Conservation (phyloP, 2,797 vertebrate species). For the Hypotaenidia okinawae region DNA sequence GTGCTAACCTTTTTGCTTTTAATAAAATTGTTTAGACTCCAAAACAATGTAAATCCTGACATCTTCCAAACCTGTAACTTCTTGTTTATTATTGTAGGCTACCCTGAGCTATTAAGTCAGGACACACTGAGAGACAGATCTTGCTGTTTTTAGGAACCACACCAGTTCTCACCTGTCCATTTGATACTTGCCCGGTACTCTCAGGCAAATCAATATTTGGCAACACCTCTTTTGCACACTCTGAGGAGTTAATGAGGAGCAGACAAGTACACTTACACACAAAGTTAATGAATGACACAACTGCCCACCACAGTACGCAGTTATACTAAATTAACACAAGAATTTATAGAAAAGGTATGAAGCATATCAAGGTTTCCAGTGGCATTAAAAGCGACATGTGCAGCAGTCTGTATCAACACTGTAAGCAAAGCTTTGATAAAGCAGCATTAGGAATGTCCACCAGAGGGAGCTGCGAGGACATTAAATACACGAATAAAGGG, state of each 20-base stretch:
- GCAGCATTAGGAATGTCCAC: neutral
- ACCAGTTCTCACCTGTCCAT: neutral
- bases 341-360: neutral
- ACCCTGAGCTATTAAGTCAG: neutral
- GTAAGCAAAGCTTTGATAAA: accelerated
- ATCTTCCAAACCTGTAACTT: neutral
- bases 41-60: neutral
- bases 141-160: neutral
- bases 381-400: neutral
- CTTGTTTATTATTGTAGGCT: neutral
- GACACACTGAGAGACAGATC: neutral
- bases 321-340: neutral
- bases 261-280: neutral
- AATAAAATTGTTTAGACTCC: neutral
- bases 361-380: neutral
- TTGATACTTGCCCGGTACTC: neutral
- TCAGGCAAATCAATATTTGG: neutral
- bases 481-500: neutral
- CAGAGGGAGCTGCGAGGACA: slow-evolving; percentile 45
- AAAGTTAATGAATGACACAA: neutral
- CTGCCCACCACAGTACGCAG: no score
- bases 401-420: accelerated
- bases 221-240: neutral
- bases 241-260: neutral
- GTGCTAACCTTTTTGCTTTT: neutral